These are phyloP conservation scores for Rhinella marina DNA, from an alignment of 2,797 vertebrate species.

Conservation along the genomic window DNA sequence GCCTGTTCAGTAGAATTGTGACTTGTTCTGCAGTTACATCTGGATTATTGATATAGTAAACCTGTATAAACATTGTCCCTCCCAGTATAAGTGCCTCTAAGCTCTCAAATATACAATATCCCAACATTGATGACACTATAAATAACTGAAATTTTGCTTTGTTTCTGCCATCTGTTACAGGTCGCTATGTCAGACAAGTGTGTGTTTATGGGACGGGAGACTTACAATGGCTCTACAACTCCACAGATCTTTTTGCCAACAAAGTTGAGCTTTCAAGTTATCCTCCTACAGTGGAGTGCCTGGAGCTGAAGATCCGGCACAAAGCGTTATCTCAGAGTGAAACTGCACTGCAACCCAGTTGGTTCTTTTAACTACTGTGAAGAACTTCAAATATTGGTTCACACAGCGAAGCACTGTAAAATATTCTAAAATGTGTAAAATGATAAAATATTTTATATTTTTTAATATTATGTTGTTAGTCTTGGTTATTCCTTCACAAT, in stretches of 20 bases:
- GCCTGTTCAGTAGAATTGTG: too few species aligned
- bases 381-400: background rate
- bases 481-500: background rate
- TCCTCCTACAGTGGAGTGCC: slow-evolving; percentile 75
- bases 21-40: background rate
- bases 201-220: slow-evolving; percentile 78
- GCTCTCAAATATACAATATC: background rate
- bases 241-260: slow-evolving; percentile 74
- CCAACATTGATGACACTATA: background rate
- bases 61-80: too few species aligned
- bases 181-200: slow-evolving; percentile 74
- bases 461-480: background rate
- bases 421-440: background rate
- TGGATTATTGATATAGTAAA: background rate
- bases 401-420: background rate
- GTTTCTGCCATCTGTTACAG: slow-evolving; percentile 63
- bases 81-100: background rate
- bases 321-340: slow-evolving; percentile 72
- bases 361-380: slow-evolving; percentile 68
- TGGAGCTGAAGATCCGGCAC: slow-evolving; percentile 74
- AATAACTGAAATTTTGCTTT: background rate
- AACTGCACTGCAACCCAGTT: slow-evolving; percentile 67
- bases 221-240: slow-evolving; percentile 74
- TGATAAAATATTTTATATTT: background rate
- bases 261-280: slow-evolving; percentile 76